Evolutionary conservation across 2,113 vertebrate species (phyloP).

Genomic region (Microcebus lehilahytsara): DNA sequence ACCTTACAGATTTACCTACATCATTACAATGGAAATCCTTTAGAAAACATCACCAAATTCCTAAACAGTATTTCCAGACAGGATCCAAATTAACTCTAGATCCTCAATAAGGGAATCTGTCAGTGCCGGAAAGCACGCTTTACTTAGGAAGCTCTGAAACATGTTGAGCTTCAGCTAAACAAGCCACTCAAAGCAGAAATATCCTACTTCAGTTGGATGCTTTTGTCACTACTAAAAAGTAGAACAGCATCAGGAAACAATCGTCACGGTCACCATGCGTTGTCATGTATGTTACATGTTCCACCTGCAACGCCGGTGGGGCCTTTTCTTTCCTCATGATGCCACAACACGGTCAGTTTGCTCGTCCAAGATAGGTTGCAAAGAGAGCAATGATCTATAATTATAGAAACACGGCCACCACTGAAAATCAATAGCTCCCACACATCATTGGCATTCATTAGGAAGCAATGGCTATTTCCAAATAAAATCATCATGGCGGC

Average conservation of each 20-base stretch:
- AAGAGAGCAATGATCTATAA: not conserved
- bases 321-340: accelerated
- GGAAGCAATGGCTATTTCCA: not conserved
- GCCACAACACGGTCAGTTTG: accelerated
- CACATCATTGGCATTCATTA: accelerated
- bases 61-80: no score
- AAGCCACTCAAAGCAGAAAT: not conserved
- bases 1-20: no score
- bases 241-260: not conserved
- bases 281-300: accelerated
- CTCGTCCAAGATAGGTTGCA: accelerated
- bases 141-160: not conserved
- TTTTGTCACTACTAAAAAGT: accelerated
- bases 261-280: accelerated
- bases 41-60: not conserved
- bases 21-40: accelerated
- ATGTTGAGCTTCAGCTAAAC: accelerated
- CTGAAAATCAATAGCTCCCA: not conserved
- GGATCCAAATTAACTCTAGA: not conserved
- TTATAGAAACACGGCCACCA: accelerated
- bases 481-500: no score
- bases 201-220: accelerated
- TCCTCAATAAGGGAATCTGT: not conserved
- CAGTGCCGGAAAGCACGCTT: accelerated
- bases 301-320: not conserved